These are phyloP conservation scores for Drymodes brunneopygia DNA, from an alignment of 2,113 vertebrate genomes.

Conservation along the genomic window DNA sequence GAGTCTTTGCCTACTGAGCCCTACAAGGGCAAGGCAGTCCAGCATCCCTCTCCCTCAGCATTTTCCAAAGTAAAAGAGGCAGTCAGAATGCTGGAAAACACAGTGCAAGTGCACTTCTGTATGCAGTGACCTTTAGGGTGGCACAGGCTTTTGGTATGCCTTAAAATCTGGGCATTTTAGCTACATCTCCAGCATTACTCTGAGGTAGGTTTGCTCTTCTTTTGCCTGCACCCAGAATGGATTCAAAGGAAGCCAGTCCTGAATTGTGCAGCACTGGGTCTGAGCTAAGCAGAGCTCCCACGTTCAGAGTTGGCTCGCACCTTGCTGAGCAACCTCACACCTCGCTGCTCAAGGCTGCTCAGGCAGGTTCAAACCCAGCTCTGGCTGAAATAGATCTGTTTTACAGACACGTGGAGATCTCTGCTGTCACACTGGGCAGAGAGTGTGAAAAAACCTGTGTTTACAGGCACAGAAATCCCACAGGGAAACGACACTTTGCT, in stretches of 20 bases:
- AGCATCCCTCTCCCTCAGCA: fast-evolving
- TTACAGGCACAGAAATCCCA: neutral
- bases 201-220: neutral
- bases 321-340: neutral
- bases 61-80: neutral
- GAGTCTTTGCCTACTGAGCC: neutral
- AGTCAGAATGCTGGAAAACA: neutral
- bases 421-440: neutral
- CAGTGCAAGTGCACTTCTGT: neutral
- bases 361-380: neutral
- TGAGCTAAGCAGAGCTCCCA: neutral
- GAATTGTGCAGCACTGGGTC: neutral
- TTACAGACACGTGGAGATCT: neutral
- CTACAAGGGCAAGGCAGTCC: neutral
- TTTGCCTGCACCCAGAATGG: neutral
- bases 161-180: neutral
- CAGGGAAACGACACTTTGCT: neutral
- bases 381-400: neutral
- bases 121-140: neutral
- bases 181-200: neutral
- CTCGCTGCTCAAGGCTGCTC: neutral
- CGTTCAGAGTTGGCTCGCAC: fast-evolving
- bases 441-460: neutral
- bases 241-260: neutral
- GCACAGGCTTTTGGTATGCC: neutral